Conservation (phyloP, 2,797 vertebrate species). For the Lacerta viridis region DNA sequence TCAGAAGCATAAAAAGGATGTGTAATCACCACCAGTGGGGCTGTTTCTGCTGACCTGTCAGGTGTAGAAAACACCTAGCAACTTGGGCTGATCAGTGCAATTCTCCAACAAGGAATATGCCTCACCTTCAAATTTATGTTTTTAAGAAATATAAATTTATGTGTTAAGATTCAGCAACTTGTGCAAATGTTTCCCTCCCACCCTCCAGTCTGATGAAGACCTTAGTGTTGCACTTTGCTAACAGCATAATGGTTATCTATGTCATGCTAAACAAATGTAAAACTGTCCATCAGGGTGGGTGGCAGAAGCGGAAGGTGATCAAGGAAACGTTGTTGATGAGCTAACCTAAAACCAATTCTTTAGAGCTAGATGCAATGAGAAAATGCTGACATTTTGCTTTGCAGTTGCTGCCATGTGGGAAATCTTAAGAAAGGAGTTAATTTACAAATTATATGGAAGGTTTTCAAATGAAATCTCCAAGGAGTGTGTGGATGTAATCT, state of each 20-base stretch:
- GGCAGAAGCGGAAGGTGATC: not conserved
- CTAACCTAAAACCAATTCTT: not conserved
- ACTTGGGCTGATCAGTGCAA: not conserved
- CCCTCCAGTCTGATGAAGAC: not conserved
- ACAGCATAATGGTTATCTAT: not conserved
- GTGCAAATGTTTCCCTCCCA: not conserved
- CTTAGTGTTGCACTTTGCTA: not conserved
- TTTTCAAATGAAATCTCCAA: not conserved
- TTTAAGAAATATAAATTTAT: not conserved
- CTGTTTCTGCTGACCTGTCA: not conserved
- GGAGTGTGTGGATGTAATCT: not conserved
- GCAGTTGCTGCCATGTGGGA: not conserved
- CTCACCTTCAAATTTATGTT: slow-evolving; percentile 20
- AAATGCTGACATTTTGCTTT: not conserved
- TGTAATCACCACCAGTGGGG: not conserved
- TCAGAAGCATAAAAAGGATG: slow-evolving; percentile 28
- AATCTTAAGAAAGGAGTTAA: not conserved
- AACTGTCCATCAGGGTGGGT: not conserved
- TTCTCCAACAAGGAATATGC: not conserved
- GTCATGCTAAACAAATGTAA: not conserved
- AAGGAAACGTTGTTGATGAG: not conserved
- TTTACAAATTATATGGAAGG: not conserved
- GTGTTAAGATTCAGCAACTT: not conserved
- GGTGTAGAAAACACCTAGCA: not conserved
- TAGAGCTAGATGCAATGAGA: not conserved